Evolutionary conservation across 2,113 vertebrate genomes (phyloP).

Genomic region (Laticauda colubrina): DNA sequence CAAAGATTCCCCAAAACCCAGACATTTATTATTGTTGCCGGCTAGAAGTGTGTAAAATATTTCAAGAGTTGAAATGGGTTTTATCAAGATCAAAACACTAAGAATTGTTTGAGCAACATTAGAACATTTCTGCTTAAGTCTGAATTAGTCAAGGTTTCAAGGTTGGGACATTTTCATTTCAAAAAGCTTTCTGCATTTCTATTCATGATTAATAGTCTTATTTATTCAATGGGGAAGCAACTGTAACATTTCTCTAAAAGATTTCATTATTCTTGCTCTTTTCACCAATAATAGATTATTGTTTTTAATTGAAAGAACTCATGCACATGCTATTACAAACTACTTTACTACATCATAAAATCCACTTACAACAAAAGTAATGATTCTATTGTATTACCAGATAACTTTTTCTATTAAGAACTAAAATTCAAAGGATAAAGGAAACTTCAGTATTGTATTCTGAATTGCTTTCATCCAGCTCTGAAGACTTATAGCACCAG

Average conservation of each 20-base stretch:
- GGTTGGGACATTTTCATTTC: not conserved
- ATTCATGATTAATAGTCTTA: not conserved
- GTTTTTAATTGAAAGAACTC: not conserved
- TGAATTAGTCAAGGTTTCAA: not conserved
- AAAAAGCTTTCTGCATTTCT: not conserved
- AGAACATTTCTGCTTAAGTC: not conserved
- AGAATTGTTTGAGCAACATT: not conserved
- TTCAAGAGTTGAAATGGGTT: not conserved
- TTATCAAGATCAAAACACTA: not conserved
- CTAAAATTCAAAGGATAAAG: not conserved
- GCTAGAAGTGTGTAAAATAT: not conserved
- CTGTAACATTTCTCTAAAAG: not conserved
- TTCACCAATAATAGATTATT: not conserved
- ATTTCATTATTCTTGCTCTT: not conserved
- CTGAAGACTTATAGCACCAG: accelerated
- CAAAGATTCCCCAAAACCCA: not conserved
- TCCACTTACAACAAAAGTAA: not conserved
- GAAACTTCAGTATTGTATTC: not conserved
- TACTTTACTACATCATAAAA: not conserved
- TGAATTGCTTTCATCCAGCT: not conserved
- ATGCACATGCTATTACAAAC: not conserved
- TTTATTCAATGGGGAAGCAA: not conserved
- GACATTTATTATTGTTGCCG: not conserved
- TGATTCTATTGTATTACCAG: not conserved
- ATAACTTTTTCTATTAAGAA: not conserved